phyloP scores from a whole-genome alignment of 2,888 invertebrate species.

The Latrodectus elegans region DNA sequence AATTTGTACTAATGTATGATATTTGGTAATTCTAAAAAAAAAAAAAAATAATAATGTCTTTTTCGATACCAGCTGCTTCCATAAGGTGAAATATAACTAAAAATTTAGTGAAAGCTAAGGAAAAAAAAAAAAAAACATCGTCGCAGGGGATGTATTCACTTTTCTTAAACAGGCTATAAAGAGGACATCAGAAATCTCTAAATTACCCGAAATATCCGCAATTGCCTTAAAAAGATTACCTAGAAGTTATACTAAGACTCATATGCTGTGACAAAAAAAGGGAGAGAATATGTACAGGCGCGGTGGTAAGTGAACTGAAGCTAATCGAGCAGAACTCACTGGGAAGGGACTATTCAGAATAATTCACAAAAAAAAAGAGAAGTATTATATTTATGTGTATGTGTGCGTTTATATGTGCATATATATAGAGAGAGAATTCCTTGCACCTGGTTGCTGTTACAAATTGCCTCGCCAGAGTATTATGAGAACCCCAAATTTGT shows the following conservation, averaged over 20 bases:
- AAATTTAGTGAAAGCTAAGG: too few species aligned
- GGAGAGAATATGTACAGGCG: slow-evolving; percentile 29
- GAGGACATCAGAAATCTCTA: slow-evolving; percentile 42
- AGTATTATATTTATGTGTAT: slow-evolving; percentile 55
- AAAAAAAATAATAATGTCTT: too few species aligned
- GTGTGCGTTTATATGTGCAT: slow-evolving; percentile 32
- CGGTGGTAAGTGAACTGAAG: slow-evolving; percentile 55
- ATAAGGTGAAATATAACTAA: too few species aligned
- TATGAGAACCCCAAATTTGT: slow-evolving; percentile 65
- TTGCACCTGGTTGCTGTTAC: slow-evolving; percentile 66
- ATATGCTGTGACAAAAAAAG: slow-evolving; percentile 15
- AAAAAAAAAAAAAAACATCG: not conserved
- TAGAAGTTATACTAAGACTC: slow-evolving; percentile 35
- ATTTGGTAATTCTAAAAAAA: too few species aligned
- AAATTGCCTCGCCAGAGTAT: slow-evolving; percentile 60
- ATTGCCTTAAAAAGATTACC: slow-evolving; percentile 52
- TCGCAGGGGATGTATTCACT: not conserved
- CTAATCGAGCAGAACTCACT: slow-evolving; percentile 63
- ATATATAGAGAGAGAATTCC: slow-evolving; percentile 40
- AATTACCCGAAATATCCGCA: slow-evolving; percentile 63
- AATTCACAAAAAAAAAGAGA: slow-evolving; percentile 30
- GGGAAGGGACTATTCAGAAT: slow-evolving; percentile 49
- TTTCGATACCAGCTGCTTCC: too few species aligned
- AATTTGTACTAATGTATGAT: too few species aligned
- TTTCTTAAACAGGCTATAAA: slow-evolving; percentile 38